Conservation (phyloP, 2,797 vertebrate genomes). For the Sebastes reedi region DNA sequence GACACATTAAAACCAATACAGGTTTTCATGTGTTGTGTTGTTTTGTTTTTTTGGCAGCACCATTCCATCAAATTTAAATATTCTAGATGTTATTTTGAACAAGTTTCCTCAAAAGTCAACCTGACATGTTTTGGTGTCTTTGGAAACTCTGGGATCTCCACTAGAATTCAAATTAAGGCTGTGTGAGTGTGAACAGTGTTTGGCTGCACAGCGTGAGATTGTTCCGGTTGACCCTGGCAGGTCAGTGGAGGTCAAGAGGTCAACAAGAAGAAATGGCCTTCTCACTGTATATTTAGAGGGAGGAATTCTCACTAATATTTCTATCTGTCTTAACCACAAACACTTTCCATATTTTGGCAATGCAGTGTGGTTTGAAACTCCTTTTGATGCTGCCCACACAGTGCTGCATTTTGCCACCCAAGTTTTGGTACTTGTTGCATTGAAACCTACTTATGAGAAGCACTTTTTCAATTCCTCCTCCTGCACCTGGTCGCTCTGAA, state of each 20-base stretch:
- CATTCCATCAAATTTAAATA: not conserved
- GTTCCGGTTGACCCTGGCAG: not conserved
- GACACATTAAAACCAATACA: not conserved
- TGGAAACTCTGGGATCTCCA: not conserved
- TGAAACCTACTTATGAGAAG: not conserved
- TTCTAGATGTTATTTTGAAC: not conserved
- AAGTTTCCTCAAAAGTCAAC: not conserved
- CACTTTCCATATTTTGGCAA: not conserved
- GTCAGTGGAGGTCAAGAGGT: not conserved
- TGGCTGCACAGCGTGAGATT: not conserved
- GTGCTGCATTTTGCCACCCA: not conserved
- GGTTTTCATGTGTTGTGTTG: not conserved
- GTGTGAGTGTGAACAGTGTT: not conserved
- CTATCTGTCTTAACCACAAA: not conserved
- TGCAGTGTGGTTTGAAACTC: not conserved
- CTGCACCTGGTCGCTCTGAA: constrained; percentile 17
- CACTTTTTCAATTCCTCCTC: not conserved
- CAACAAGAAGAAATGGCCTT: not conserved
- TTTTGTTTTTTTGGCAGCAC: too few species aligned
- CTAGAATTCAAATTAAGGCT: not conserved
- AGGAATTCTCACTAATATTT: not conserved
- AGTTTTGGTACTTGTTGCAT: not conserved
- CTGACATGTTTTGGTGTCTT: not conserved
- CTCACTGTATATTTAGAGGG: constrained; percentile 5
- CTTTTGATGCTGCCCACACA: not conserved